Conservation (phyloP, 2,113 vertebrate species). For the Arvicanthis niloticus region DNA sequence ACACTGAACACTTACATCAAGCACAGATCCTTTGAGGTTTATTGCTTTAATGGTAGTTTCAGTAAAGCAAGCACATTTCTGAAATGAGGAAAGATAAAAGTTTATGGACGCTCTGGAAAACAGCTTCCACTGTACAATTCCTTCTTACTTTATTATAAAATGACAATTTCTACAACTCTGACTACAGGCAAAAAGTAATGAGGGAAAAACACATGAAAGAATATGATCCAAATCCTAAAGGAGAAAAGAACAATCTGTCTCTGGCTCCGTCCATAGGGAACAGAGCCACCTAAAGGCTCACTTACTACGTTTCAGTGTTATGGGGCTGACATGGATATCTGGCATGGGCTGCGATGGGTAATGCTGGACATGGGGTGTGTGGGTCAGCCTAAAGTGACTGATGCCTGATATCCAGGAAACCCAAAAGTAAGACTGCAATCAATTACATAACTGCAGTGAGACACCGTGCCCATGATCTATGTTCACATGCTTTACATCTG, state of each 20-base stretch:
- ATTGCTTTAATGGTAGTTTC: not conserved
- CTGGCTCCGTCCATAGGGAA: not conserved
- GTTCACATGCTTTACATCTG: not conserved
- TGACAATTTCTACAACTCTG: not conserved
- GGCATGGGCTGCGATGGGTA: not conserved
- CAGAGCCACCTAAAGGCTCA: not conserved
- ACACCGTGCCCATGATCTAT: not conserved
- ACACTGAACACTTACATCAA: not conserved
- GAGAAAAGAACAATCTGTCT: not conserved
- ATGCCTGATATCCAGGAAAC: not conserved
- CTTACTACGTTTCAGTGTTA: not conserved
- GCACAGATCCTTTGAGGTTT: conserved; percentile 12
- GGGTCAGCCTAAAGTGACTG: not conserved
- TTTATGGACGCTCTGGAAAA: conserved; percentile 17
- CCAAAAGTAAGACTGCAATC: not conserved
- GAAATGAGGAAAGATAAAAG: conserved; percentile 32
- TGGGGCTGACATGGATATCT: not conserved
- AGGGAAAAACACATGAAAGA: not conserved
- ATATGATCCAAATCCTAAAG: not conserved
- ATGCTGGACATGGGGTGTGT: too few species aligned
- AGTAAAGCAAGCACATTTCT: not conserved
- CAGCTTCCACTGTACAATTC: not conserved
- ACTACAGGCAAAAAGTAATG: not conserved
- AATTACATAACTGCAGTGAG: not conserved
- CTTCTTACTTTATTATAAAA: conserved; percentile 6